A percentile compares a stretch with the other conserved stretches of the same genome.
These are phyloP conservation scores for Notolabrus celidotus DNA, from an alignment of 2,797 vertebrate species.

Conservation along the genomic window DNA sequence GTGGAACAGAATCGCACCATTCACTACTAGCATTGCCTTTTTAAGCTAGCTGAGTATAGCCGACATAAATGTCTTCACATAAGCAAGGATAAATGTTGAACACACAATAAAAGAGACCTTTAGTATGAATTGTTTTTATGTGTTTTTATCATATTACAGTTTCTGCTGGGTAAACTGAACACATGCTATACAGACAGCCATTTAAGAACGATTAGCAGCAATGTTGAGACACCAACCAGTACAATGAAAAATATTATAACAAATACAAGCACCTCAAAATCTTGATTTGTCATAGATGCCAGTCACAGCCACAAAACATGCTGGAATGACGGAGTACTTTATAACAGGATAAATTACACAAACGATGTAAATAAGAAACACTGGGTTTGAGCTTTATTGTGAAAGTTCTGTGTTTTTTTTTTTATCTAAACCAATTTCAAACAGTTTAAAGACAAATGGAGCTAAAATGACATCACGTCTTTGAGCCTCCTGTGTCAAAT, in stretches of 20 bases:
- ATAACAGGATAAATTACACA: slow-evolving; percentile 82
- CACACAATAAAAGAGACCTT: not conserved
- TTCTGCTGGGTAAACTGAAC: slow-evolving; percentile 50
- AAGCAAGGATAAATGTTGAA: not conserved
- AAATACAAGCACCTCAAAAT: slow-evolving; percentile 67
- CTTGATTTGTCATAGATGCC: slow-evolving; percentile 74
- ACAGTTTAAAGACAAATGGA: slow-evolving; percentile 23
- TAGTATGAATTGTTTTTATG: not conserved
- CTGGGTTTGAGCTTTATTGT: slow-evolving; percentile 79
- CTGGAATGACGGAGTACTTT: slow-evolving; percentile 87
- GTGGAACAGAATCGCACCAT: no score
- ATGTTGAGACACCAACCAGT: slow-evolving; percentile 48
- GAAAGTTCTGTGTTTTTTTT: slow-evolving; percentile 6
- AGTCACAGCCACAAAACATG: slow-evolving; percentile 84
- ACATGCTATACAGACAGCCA: slow-evolving; percentile 69
- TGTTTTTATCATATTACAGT: slow-evolving; percentile 58
- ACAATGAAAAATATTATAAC: slow-evolving; percentile 58
- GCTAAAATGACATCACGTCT: slow-evolving; percentile 23
- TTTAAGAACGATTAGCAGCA: slow-evolving; percentile 59
- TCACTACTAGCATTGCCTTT: no score
- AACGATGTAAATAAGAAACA: slow-evolving; percentile 88
- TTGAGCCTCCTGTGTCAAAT: slow-evolving; percentile 24
- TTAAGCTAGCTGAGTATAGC: no score
- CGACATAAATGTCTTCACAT: no score
- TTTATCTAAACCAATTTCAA: slow-evolving; percentile 22